Evolutionary conservation across 2,797 vertebrate genomes (phyloP).

Genomic region (Chelonia mydas): DNA sequence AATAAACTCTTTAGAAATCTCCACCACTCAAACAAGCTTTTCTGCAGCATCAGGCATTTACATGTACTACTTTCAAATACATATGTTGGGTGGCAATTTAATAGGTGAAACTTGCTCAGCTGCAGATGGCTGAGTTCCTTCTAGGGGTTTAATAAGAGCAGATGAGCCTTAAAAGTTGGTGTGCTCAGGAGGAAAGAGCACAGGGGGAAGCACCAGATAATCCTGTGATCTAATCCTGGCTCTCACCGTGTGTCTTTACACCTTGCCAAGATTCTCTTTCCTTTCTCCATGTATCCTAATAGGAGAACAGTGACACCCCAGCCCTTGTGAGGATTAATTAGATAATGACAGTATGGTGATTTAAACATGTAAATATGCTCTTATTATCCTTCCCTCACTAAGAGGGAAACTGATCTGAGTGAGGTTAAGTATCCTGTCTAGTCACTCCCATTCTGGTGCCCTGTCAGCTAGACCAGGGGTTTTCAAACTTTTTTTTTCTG

Average conservation of each 20-base stretch:
- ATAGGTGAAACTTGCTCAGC: not conserved
- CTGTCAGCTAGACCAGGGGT: too few relatives aligned
- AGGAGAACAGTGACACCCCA: fast-evolving
- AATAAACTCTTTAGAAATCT: conserved; percentile 11
- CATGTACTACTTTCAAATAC: not conserved
- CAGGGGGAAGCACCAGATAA: fast-evolving
- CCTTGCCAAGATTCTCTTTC: not conserved
- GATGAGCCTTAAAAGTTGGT: not conserved
- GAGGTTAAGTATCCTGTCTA: not conserved
- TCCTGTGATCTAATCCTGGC: not conserved
- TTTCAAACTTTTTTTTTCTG: too few relatives aligned
- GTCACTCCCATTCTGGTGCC: too few relatives aligned
- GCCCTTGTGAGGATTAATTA: not conserved
- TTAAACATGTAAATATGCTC: not conserved
- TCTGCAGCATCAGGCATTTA: not conserved
- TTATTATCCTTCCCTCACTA: not conserved
- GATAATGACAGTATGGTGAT: not conserved
- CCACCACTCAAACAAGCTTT: conserved; percentile 29
- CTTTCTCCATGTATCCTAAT: not conserved
- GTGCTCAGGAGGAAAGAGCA: not conserved
- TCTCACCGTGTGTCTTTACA: not conserved
- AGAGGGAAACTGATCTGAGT: fast-evolving
- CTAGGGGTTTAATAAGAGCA: not conserved
- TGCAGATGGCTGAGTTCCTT: not conserved
- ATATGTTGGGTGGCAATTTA: not conserved